Evolutionary conservation across 1,140 invertebrate species (phyloP), one percentile per base, ranked within the genome.

Genomic region (Trichogramma pretiosum): DNA sequence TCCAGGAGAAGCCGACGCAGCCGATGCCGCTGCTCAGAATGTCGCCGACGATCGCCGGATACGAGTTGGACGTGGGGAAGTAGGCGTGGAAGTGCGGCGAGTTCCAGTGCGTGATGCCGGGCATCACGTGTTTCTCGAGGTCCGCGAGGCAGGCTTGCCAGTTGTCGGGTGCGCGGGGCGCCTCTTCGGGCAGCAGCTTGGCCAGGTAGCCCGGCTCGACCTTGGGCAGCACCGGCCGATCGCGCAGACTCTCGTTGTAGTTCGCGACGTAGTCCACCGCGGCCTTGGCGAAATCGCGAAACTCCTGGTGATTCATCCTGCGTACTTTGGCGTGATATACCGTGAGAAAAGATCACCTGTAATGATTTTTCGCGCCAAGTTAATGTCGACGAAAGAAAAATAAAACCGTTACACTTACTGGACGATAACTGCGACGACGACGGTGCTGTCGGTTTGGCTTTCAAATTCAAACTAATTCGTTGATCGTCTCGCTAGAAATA

Each of bases 1-100:
- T 82, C 43, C 43, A 45, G 14, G 84, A 87, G 59, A 98, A 90
- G 53, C 93, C 93, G 33, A 96, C 78, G 49, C 85, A 81, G 9
- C 84, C 82, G 26, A 98, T 77, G 4, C 84, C 89, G 51, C 81
- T 80, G 37, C 82, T 80, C 9, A 98, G 64, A 56, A 98, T 82
- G 57, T 94, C 91, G 0, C 85, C 94, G 10, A 94, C 77, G 28
- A 95, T 82, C 1, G 85, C 82, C 3, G 93, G 86, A 70, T 85
- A 96, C 4, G 86, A 89, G 58, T 80, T 81, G 4, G 74, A 83
- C 1, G 89, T 83, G 5, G 92, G 90, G 68, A 85, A 98, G 61
- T 90, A 98, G 0, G 91, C 92, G 59, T 94, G 87, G 66, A 96
- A 98, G 56, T 89, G 77, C 3, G 93, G 94, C 30, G 87, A 90